phyloP scores from a whole-genome alignment of 2,113 vertebrate genomes.

The Mesoclemmys tuberculata region DNA sequence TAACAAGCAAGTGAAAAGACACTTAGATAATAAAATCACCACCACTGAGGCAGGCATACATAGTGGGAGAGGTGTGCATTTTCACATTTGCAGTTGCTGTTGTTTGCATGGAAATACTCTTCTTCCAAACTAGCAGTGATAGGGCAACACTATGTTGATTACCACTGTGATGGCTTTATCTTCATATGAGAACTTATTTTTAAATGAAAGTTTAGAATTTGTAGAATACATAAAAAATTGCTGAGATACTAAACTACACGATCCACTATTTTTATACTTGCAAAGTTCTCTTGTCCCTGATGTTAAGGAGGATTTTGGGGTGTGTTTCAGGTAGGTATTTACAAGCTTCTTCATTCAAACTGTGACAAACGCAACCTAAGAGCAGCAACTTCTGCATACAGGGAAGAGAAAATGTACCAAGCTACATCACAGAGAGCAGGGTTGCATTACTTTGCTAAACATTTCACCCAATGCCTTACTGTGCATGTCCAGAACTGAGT shows the following conservation, averaged over 20 bases:
- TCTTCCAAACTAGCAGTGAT: neutral
- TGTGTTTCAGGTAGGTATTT: neutral
- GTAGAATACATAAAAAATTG: neutral
- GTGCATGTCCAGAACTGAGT: neutral
- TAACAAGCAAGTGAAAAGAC: neutral
- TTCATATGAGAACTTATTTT: neutral
- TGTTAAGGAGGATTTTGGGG: neutral
- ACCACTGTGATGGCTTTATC: neutral
- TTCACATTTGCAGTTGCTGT: neutral
- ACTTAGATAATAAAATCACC: neutral
- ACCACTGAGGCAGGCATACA: too few species aligned
- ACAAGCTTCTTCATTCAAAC: neutral
- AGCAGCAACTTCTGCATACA: neutral
- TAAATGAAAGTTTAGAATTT: neutral
- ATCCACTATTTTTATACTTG: neutral
- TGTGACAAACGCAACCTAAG: neutral
- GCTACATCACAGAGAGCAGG: rapidly evolving
- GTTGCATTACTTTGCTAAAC: neutral
- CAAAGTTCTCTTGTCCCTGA: neutral
- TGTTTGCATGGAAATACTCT: neutral
- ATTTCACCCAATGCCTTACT: neutral
- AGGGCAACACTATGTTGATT: neutral
- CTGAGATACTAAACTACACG: neutral
- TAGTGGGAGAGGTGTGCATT: neutral
- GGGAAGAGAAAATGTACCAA: neutral